Conservation (phyloP, 1,140 invertebrate genomes). For the Varroa destructor region DNA sequence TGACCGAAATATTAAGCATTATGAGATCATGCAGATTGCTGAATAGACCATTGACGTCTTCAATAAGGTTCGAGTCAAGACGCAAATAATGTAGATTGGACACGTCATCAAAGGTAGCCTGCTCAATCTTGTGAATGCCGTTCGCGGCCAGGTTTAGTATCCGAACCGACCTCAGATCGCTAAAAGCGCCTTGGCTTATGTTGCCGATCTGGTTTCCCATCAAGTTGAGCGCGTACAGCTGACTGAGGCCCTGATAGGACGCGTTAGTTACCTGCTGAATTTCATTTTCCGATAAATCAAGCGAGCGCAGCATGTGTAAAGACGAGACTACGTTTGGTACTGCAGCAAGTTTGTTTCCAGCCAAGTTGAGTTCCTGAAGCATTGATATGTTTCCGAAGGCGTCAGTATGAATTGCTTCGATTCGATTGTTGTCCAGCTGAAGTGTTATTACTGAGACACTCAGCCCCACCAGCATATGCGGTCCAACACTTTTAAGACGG, state of each 20-base stretch:
- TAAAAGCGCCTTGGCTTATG: constrained; percentile 63
- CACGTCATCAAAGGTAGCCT: constrained; percentile 64
- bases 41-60: constrained; percentile 69
- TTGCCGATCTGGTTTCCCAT: constrained; percentile 77
- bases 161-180: constrained; percentile 61
- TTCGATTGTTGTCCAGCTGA: constrained; percentile 61
- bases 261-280: constrained; percentile 60
- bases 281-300: constrained; percentile 66
- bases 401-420: constrained; percentile 59
- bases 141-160: constrained; percentile 77
- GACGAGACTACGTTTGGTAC: constrained; percentile 60
- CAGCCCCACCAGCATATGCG: constrained; percentile 60
- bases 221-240: constrained; percentile 62
- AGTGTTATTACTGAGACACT: constrained; percentile 54
- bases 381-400: constrained; percentile 64
- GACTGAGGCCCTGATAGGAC: constrained; percentile 62
- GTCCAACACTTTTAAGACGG: constrained; percentile 58
- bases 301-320: constrained; percentile 56
- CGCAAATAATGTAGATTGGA: constrained; percentile 65
- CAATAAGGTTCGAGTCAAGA: constrained; percentile 67
- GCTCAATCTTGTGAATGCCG: constrained; percentile 60
- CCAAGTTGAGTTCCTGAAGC: constrained; percentile 65
- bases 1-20: constrained; percentile 81
- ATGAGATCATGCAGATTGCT: constrained; percentile 62
- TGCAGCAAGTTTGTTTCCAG: constrained; percentile 57